phyloP scores from a whole-genome alignment of 2,113 vertebrate genomes.

The Elephantulus edwardii region DNA sequence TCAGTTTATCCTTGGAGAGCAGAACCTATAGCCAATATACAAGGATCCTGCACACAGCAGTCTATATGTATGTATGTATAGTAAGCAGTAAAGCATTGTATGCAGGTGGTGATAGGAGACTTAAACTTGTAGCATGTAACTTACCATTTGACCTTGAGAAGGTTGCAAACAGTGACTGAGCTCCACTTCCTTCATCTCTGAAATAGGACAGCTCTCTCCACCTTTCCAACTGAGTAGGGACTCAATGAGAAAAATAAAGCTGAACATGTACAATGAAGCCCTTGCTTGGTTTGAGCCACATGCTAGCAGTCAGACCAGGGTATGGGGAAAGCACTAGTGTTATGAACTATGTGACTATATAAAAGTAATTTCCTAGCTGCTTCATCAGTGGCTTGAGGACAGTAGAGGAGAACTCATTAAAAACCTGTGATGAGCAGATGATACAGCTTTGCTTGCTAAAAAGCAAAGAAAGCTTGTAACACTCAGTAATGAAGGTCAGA shows the following conservation, averaged over 20 bases:
- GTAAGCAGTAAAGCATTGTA: not conserved
- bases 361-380: not conserved
- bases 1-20: not conserved
- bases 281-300: not conserved
- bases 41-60: not conserved
- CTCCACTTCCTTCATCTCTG: not conserved
- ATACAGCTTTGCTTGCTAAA: too few species aligned
- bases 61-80: not conserved
- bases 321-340: not conserved
- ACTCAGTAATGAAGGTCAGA: too few species aligned
- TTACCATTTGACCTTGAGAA: not conserved
- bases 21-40: fast-evolving
- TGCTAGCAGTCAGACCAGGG: not conserved
- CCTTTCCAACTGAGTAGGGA: not conserved
- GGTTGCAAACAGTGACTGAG: not conserved
- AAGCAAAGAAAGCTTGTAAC: too few species aligned
- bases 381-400: not conserved
- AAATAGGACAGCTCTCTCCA: not conserved
- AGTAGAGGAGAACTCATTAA: too few species aligned
- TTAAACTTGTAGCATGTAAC: not conserved
- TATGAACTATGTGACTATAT: not conserved
- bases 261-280: not conserved
- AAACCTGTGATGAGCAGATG: too few species aligned
- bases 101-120: fast-evolving
- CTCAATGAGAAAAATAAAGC: not conserved